Percentiles rank a stretch among this genome's conserved stretches.
These are phyloP conservation scores for Heteropelma amictum DNA, from an alignment of 2,888 invertebrate genomes.

Conservation along the genomic window DNA sequence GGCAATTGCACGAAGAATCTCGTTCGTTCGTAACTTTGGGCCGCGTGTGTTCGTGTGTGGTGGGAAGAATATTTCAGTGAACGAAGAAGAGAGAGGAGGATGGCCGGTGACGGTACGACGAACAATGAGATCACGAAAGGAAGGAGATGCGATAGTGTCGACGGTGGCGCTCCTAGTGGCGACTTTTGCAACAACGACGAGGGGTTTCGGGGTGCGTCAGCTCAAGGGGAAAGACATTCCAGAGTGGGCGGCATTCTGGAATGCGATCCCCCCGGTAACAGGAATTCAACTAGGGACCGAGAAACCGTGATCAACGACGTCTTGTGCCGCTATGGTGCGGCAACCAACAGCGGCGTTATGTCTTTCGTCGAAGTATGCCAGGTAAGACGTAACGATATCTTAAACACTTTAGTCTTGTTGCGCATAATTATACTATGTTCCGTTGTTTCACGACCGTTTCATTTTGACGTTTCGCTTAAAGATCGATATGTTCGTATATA, in stretches of 20 bases:
- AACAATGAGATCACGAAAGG: slow-evolving; percentile 70
- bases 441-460: not conserved
- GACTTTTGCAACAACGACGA: slow-evolving; percentile 9
- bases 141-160: slow-evolving; percentile 55
- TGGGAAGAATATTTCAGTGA: not conserved
- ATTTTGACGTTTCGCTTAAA: slow-evolving; percentile 25
- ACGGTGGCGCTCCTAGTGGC: slow-evolving; percentile 27
- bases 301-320: slow-evolving; percentile 66
- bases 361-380: slow-evolving; percentile 76
- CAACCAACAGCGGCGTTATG: slow-evolving; percentile 70
- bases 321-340: slow-evolving; percentile 73
- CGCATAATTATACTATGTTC: not conserved
- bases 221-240: slow-evolving; percentile 74
- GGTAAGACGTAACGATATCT: slow-evolving; percentile 62
- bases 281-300: slow-evolving; percentile 69
- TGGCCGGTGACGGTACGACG: slow-evolving; percentile 71
- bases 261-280: slow-evolving; percentile 75
- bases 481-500: not conserved
- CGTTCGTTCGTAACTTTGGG: not conserved
- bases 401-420: not conserved
- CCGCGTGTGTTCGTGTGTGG: not conserved
- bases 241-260: slow-evolving; percentile 77
- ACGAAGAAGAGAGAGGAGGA: slow-evolving; percentile 57
- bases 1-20: too few species aligned
- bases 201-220: slow-evolving; percentile 64